A percentile compares a stretch with the other conserved stretches of the same genome.
Evolutionary conservation across 2,797 vertebrate genomes (phyloP).

Genomic region (Bucorvus abyssinicus): DNA sequence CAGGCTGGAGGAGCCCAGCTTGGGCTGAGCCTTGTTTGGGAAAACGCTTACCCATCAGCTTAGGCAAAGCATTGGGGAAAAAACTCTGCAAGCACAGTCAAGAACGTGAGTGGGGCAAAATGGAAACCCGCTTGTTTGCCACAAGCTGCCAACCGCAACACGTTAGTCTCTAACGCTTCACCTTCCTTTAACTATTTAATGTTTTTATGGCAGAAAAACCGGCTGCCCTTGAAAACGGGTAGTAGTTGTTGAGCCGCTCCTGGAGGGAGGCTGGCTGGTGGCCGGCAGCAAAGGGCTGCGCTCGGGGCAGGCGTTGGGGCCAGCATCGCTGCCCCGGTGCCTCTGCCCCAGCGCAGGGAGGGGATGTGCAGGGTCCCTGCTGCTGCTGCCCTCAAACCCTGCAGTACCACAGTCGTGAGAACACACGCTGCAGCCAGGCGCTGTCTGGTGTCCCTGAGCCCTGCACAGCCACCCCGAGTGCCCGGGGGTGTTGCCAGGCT

Average conservation of each 20-base stretch:
- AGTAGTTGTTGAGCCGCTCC: background rate
- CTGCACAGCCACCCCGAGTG: rapidly evolving
- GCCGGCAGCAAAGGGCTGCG: background rate
- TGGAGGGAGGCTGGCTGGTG: background rate
- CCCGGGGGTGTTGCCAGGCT: background rate
- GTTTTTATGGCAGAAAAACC: rapidly evolving
- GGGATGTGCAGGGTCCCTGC: no score
- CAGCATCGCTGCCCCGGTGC: no score
- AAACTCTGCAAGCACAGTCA: rapidly evolving
- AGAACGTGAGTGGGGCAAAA: rapidly evolving
- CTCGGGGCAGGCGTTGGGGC: background rate
- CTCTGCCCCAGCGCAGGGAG: no score
- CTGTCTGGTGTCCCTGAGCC: background rate
- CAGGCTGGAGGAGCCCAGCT: background rate
- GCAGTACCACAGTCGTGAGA: background rate
- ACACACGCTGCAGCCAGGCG: rapidly evolving
- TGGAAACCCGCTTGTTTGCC: background rate
- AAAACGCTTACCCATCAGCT: background rate
- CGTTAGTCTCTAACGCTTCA: background rate
- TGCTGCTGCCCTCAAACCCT: background rate
- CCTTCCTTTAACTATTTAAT: background rate
- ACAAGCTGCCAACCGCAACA: rapidly evolving
- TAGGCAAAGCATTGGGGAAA: background rate
- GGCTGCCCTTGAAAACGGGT: no score
- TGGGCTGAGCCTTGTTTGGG: background rate